Base-by-base conservation (phyloP, 2,113 vertebrate species). In the Cavia porcellus region DNA sequence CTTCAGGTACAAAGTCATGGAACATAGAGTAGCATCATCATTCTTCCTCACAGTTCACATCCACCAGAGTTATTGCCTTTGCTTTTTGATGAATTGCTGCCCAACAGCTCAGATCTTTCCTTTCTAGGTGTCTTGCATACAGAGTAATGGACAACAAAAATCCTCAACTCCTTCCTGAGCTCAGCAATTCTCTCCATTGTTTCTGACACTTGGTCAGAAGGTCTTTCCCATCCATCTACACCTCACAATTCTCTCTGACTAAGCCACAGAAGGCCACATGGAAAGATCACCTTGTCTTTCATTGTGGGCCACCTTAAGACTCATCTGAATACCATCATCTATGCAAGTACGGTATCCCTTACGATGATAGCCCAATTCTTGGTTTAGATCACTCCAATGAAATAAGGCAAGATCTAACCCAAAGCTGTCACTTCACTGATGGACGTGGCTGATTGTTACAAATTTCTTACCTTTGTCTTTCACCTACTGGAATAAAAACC, bases 31-130 rank as follows among this genome's bases (percentile, higher is more conserved):
- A 97, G 93, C 81, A 96, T 92, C 97, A 98, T 98, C 96, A 97
- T 66, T 98, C 97, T 98, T 98, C 86, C 86, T 97, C 95, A 86
- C 66, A 92, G 70, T 72, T 98, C 98, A 47, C 95, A 98, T 96
- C 90, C 93, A 97, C 97, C 75, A 96, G 95, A 98, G 96, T 98
- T 98, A 98, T 98, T 97, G 97, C 89, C 96, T 98, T 93, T 74
- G 92, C 47, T 98, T 97, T 95, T 70, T 64, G 88, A 97, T 98
- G 96, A 98, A 90, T 98, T 98, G 97, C 97, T 95, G 64, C 87
- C 91, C 22, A 57, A 68, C 52, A 97, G 85, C 42, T 86, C 87
- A 74, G 55, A 80, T 86, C 74, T 75, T 97, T 80, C 91, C 92
- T 57, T 52, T 97, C 90, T 95, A 81, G 96, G 62, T 96, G 86